Evolutionary conservation across 2,113 vertebrate species (phyloP), one percentile per base, ranked within the genome.

Genomic region (Circaetus cinerascens): DNA sequence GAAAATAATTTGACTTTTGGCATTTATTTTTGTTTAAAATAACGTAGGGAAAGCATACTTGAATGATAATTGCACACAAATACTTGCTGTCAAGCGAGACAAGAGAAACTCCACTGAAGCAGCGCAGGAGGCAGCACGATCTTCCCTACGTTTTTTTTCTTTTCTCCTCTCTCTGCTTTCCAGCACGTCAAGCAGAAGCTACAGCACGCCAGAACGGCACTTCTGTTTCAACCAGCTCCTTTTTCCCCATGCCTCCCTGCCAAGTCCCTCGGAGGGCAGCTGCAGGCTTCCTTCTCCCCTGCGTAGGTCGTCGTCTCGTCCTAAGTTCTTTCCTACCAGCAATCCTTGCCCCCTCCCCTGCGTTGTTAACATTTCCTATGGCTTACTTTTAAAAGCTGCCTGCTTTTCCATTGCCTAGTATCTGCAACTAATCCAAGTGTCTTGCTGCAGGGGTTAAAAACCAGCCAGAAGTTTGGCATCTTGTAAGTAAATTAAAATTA

Each of bases 21-120:
- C 46, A 19, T 68, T 91, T 66, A 43, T 88, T 94, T 94, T 90
- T 83, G 41, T 83, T 84, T 94, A 46, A 93, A 94, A 75, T 75
- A 82, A 90, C 1, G 2, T 20, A 80, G 57, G 41, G 48, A 73
- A 94, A 82, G 68, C 82, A 67, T 27, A 55, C 45, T 77, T 55
- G 88, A 94, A 68, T 7, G 57, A 38, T 55, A 90, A 86, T 22
- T 94, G 50, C 45, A 69, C 18, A 48, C 48, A 90, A 90, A 90
- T 57, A 67, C 7, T 71, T 90, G 50, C 23, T 63, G 38, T 71
- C 55, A 79, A 90, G 67, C 0, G 1, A 76, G 62, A 45, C 53
- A 79, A 4, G 14, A 88, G 66, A 85, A 91, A 67, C 10, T 7
- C 11, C 10, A 43, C 53, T 21, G 57, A 57, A 82, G 56, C 21